phyloP scores from a whole-genome alignment of 2,888 invertebrate species.

The Hesperia comma region DNA sequence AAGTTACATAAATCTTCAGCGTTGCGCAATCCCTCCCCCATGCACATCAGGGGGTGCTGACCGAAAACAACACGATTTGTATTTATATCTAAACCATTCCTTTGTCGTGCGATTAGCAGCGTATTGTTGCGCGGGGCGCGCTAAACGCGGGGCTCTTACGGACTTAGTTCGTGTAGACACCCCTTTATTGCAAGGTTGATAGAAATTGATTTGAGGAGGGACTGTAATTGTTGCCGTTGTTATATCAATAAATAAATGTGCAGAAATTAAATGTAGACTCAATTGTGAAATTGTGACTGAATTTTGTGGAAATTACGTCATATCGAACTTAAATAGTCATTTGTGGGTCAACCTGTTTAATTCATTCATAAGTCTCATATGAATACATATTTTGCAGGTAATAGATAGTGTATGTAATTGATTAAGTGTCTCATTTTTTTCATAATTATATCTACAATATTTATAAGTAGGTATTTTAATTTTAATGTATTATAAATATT shows the following conservation, averaged over 20 bases:
- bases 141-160: constrained; percentile 57
- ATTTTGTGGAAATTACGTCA: too few relatives aligned
- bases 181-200: constrained; percentile 30
- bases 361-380: too few relatives aligned
- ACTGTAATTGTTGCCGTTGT: constrained; percentile 13
- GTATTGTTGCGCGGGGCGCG: constrained; percentile 57
- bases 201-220: constrained; percentile 26
- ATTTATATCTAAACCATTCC: constrained; percentile 79
- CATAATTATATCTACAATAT: too few relatives aligned
- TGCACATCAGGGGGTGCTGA: constrained; percentile 58
- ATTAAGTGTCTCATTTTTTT: too few relatives aligned
- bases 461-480: too few relatives aligned
- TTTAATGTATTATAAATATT: too few relatives aligned
- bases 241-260: neutral
- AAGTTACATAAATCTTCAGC: neutral
- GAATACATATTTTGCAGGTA: too few relatives aligned
- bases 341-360: too few relatives aligned
- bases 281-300: too few relatives aligned
- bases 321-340: too few relatives aligned
- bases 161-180: constrained; percentile 42
- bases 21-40: constrained; percentile 30
- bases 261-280: neutral
- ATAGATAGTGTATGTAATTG: too few relatives aligned
- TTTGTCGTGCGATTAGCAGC: constrained; percentile 80
- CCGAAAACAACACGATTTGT: constrained; percentile 83